Evolutionary conservation across 2,888 invertebrate species (phyloP).

Genomic region (Busseola fusca): DNA sequence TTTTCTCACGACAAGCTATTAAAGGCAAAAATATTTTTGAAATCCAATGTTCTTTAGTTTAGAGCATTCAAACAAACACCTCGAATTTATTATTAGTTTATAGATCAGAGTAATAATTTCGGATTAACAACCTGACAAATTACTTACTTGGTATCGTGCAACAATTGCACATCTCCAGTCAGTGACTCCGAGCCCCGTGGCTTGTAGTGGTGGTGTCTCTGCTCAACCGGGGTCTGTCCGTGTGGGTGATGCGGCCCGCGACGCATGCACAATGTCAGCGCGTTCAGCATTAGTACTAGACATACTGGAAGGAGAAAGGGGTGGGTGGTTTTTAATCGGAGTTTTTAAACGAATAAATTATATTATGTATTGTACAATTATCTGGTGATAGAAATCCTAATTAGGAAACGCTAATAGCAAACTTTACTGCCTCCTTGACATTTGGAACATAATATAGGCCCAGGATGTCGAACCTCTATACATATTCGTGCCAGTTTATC

Average conservation of each 20-base stretch:
- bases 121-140: background rate
- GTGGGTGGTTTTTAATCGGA: background rate
- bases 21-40: too few relatives aligned
- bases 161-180: slow-evolving; percentile 91
- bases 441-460: background rate
- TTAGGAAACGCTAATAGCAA: background rate
- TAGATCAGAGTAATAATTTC: background rate
- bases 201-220: slow-evolving; percentile 88
- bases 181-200: slow-evolving; percentile 89
- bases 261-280: slow-evolving; percentile 69
- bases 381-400: background rate
- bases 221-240: slow-evolving; percentile 79
- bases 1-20: too few relatives aligned
- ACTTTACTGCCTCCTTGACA: too few relatives aligned
- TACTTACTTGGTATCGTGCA: slow-evolving; percentile 93
- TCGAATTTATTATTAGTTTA: too few relatives aligned
- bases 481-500: background rate
- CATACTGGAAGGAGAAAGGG: slow-evolving; percentile 70
- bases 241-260: slow-evolving; percentile 85
- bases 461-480: background rate
- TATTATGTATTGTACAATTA: background rate
- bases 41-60: too few relatives aligned
- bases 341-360: background rate
- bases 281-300: slow-evolving; percentile 71
- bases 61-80: too few relatives aligned